These are phyloP conservation scores for Troilus luridus DNA, from an alignment of 2,888 invertebrate species.

Conservation along the genomic window DNA sequence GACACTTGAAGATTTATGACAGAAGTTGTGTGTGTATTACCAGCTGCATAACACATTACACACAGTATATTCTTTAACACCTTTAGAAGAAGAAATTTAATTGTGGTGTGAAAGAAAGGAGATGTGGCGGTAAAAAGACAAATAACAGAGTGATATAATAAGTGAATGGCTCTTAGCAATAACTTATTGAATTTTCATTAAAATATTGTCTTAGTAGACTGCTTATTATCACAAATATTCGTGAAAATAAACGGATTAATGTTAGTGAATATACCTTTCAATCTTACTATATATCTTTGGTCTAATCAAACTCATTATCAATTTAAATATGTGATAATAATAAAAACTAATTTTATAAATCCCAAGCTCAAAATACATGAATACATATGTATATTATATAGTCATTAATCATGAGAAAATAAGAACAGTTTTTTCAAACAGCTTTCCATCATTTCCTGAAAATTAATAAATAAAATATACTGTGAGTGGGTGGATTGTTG, in stretches of 20 bases:
- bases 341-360: not conserved
- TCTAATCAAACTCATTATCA: not conserved
- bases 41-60: not conserved
- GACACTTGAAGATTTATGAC: not conserved
- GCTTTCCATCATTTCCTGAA: slow-evolving; percentile 1
- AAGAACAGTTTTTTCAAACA: slow-evolving; percentile 34
- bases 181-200: not conserved
- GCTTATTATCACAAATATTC: not conserved
- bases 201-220: not conserved
- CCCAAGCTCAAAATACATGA: not conserved
- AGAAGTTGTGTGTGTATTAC: not conserved
- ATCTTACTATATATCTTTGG: not conserved
- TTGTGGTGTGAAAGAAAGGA: not conserved
- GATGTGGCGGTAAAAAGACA: not conserved
- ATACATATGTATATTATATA: not conserved
- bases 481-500: slow-evolving; percentile 32
- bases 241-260: not conserved
- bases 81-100: not conserved
- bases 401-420: not conserved
- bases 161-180: not conserved
- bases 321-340: not conserved
- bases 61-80: too few relatives aligned
- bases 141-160: not conserved
- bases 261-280: not conserved
- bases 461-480: slow-evolving; percentile 39